These are phyloP conservation scores for Prosapia bicincta DNA, from an alignment of 2,888 invertebrate species.

Conservation along the genomic window DNA sequence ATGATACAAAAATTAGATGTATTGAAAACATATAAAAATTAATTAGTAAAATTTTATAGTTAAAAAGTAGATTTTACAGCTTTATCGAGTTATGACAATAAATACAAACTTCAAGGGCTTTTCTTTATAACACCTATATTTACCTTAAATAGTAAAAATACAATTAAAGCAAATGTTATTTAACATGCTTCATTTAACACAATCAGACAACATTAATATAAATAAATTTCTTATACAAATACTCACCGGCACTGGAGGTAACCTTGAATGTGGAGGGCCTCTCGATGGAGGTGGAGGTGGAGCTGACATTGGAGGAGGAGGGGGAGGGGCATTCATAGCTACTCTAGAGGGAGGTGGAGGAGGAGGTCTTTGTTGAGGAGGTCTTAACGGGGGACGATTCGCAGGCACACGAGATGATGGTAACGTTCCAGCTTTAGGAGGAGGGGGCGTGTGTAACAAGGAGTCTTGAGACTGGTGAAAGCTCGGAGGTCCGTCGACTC, in stretches of 20 bases:
- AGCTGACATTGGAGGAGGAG: constrained; percentile 40
- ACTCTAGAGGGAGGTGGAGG: constrained; percentile 52
- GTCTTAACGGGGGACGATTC: constrained; percentile 52
- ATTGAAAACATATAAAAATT: too few relatives aligned
- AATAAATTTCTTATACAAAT: too few relatives aligned
- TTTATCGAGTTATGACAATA: too few relatives aligned
- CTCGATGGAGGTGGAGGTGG: constrained; percentile 35
- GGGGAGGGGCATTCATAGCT: constrained; percentile 38
- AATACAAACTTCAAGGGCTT: too few relatives aligned
- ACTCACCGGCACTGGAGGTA: constrained; percentile 33
- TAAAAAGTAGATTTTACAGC: too few relatives aligned
- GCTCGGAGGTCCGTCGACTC: constrained; percentile 48
- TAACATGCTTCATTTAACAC: too few relatives aligned
- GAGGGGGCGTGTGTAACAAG: constrained; percentile 45
- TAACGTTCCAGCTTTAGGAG: constrained; percentile 37
- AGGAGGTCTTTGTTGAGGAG: constrained; percentile 54
- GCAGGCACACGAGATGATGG: constrained; percentile 42
- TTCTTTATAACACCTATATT: too few relatives aligned
- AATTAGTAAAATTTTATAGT: too few relatives aligned
- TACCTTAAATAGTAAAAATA: too few relatives aligned
- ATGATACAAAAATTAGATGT: too few relatives aligned
- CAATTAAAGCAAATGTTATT: too few relatives aligned
- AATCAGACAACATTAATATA: too few relatives aligned
- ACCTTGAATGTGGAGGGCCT: constrained; percentile 30
- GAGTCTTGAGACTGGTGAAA: constrained; percentile 55